phyloP scores from a whole-genome alignment of 2,113 vertebrate species.

The Ariopsis seemanni region DNA sequence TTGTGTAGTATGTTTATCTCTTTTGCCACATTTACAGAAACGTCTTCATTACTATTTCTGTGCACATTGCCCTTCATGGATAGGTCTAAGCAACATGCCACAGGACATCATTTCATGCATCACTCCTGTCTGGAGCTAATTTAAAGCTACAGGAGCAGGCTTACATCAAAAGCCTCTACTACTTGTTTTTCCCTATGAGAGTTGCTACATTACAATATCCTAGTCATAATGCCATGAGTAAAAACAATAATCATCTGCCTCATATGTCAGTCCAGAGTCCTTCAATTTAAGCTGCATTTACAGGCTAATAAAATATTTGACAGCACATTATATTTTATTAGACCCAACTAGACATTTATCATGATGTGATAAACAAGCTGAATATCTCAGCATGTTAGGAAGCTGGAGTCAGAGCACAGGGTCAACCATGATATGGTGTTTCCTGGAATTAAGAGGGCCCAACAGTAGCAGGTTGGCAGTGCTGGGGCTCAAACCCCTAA shows the following conservation, averaged over 20 bases:
- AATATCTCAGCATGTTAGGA: not conserved
- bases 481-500: not conserved
- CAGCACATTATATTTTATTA: not conserved
- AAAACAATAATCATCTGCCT: constrained; percentile 15
- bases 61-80: constrained; percentile 66
- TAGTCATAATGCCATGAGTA: not conserved
- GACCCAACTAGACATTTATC: not conserved
- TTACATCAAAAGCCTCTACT: constrained; percentile 60
- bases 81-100: constrained; percentile 73
- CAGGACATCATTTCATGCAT: constrained; percentile 87
- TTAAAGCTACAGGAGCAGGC: constrained; percentile 66
- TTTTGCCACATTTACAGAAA: constrained; percentile 13
- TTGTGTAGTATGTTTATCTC: not conserved
- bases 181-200: constrained; percentile 30
- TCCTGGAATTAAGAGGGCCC: not conserved
- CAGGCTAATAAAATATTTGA: not conserved
- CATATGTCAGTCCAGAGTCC: constrained; percentile 10
- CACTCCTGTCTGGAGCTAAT: constrained; percentile 80
- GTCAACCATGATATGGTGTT: not conserved
- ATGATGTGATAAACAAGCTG: not conserved
- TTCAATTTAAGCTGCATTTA: not conserved
- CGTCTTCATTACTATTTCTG: constrained; percentile 63
- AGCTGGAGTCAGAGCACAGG: not conserved
- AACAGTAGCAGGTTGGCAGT: no score
- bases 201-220: not conserved